Evolutionary conservation across 2,888 invertebrate species (phyloP), one percentile per base, ranked within the genome.

Genomic region (Palloptera scutellata): DNA sequence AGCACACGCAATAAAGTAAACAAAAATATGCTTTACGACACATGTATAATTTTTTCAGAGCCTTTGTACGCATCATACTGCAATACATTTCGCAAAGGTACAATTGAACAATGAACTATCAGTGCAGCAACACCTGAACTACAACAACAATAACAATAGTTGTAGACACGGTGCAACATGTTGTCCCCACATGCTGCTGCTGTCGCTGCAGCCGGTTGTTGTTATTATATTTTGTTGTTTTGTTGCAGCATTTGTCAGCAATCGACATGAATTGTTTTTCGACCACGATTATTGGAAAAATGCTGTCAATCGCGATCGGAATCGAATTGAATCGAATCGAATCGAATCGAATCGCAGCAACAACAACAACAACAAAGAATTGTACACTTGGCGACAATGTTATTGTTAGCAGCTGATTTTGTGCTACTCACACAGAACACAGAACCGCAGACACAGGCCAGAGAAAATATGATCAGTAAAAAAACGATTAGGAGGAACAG

Each of bases 181-280:
- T 41, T 60, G 13, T 53, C 62, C 15, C 30, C 19, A 15, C 30
- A 30, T 42, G 62, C 30, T 42, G 64, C 17, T 15, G 17, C 43
- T 59, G 62, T 40, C 17, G 58, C 17, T 54, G 40, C 30, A 17
- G 41, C 45, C 53, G n/a, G 11, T 11, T 20, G 61, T 51, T 30
- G 54, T 42, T 15, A 19, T 19, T 67, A 11, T 40, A 51, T 55
- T 12, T 61, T 45, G 20, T 61, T 54, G 17, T 48, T 48, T 42
- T 64, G 59, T 53, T 61, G 63, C 60, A 55, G 51, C 64, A 63
- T 68, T 70, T 70, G 70, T 66, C 66, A 68, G 64, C 68, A 64
- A 64, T 62, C 62, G 64, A 70, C 70, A 70, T 61, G 66, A 15
- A 20, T 15, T 45, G 19, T 20, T 15, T 52, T 30, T 30, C 55